A percentile compares a stretch with the other conserved stretches of the same genome.
These are phyloP conservation scores for Macropodus opercularis DNA, from an alignment of 2,797 vertebrate genomes.

Conservation along the genomic window DNA sequence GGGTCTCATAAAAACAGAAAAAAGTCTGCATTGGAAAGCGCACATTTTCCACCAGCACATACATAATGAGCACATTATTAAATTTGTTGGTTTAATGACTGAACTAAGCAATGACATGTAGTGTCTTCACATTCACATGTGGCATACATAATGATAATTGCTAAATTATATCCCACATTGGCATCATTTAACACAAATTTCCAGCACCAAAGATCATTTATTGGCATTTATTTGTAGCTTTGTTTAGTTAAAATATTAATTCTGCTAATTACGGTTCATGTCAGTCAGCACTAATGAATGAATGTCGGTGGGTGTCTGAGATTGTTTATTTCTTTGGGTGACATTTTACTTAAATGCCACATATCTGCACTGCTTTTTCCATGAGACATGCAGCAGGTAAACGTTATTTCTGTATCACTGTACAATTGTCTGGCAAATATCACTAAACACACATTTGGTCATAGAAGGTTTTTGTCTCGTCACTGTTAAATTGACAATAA, in stretches of 20 bases:
- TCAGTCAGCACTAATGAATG: conserved; percentile 78
- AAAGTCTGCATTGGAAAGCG: no score
- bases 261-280: conserved; percentile 68
- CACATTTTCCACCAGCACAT: conserved; percentile 51
- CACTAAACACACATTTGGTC: conserved; percentile 64
- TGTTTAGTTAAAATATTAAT: conserved; percentile 67
- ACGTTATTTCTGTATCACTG: conserved; percentile 71
- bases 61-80: conserved; percentile 74
- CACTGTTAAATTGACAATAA: conserved; percentile 27
- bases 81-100: conserved; percentile 74
- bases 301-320: conserved; percentile 46
- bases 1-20: conserved; percentile 69
- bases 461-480: conserved; percentile 43
- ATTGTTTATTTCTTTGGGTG: conserved; percentile 77
- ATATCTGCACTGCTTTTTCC: conserved; percentile 59
- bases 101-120: conserved; percentile 69
- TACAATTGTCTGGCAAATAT: conserved; percentile 78
- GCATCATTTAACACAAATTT: conserved; percentile 70
- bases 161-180: conserved; percentile 66
- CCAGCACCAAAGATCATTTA: conserved; percentile 67
- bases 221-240: conserved; percentile 71
- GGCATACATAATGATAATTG: conserved; percentile 64
- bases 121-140: conserved; percentile 63
- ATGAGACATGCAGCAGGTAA: conserved; percentile 69
- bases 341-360: conserved; percentile 86